Percentiles rank a stretch among this genome's conserved stretches.
Evolutionary conservation across 2,113 vertebrate species (phyloP).

Genomic region (Oryzias curvinotus): DNA sequence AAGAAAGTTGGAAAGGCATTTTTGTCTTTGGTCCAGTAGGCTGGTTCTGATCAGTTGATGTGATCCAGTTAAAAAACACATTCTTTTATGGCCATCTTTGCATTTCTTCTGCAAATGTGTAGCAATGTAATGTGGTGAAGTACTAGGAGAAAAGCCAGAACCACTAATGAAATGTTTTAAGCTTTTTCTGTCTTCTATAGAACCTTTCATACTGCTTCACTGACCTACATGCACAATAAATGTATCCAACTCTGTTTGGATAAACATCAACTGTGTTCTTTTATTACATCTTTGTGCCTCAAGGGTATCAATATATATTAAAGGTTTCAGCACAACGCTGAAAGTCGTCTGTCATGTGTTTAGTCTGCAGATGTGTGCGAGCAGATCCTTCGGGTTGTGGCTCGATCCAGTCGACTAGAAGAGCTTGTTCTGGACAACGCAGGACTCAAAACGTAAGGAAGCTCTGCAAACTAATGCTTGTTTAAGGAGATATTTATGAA

Average conservation of each 20-base stretch:
- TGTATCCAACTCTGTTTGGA: no score
- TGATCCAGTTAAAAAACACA: background rate
- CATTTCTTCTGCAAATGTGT: background rate
- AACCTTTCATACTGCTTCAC: no score
- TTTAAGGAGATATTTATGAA: no score
- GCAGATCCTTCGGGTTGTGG: constrained; percentile 91
- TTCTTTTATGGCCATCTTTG: background rate
- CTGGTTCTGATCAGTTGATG: background rate
- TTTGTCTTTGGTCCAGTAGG: no score
- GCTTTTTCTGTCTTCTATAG: background rate
- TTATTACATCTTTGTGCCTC: no score
- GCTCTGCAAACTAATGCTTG: background rate
- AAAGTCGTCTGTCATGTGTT: background rate
- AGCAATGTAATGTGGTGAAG: background rate
- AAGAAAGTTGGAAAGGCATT: background rate
- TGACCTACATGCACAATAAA: no score
- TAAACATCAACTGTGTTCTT: no score
- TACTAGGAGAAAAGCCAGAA: background rate
- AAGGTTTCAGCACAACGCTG: background rate
- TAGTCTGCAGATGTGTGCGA: constrained; percentile 95
- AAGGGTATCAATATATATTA: no score
- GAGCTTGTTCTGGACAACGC: constrained; percentile 94
- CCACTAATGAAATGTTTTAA: no score
- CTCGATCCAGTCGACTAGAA: constrained; percentile 89
- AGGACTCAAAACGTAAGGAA: constrained; percentile 88